phyloP scores from a whole-genome alignment of 2,888 invertebrate species.

The Hipparchia sbordonii region DNA sequence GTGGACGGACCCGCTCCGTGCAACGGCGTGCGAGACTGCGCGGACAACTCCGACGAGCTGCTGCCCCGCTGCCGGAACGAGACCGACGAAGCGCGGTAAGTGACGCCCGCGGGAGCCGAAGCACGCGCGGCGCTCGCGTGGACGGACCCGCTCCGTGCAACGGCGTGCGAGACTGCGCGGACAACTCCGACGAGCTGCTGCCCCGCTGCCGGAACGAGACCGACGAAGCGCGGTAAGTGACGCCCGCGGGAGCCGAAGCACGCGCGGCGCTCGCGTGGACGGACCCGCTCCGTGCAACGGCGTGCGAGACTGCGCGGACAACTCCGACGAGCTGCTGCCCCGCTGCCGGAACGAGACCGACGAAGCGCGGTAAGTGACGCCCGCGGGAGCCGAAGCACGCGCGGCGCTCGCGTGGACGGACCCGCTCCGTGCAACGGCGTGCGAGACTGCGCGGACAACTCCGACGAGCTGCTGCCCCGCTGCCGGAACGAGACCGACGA shows the following conservation, averaged over 20 bases:
- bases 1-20: slow-evolving; percentile 40
- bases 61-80: slow-evolving; percentile 62
- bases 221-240: too few relatives aligned
- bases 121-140: slow-evolving; percentile 42
- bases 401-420: slow-evolving; percentile 54
- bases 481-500: slow-evolving; percentile 57
- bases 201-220: slow-evolving; percentile 68
- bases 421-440: slow-evolving; percentile 48
- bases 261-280: too few relatives aligned
- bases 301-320: neutral
- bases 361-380: neutral
- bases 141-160: slow-evolving; percentile 68
- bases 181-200: slow-evolving; percentile 65
- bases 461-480: slow-evolving; percentile 65
- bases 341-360: too few relatives aligned
- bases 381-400: slow-evolving; percentile 50
- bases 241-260: too few relatives aligned
- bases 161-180: slow-evolving; percentile 59
- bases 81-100: slow-evolving; percentile 34
- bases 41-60: slow-evolving; percentile 55
- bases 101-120: too few relatives aligned
- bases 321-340: neutral
- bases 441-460: slow-evolving; percentile 69
- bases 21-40: neutral
- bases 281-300: neutral